These are phyloP conservation scores for Chrysocyon brachyurus DNA, from an alignment of 2,797 vertebrate genomes.

Conservation along the genomic window DNA sequence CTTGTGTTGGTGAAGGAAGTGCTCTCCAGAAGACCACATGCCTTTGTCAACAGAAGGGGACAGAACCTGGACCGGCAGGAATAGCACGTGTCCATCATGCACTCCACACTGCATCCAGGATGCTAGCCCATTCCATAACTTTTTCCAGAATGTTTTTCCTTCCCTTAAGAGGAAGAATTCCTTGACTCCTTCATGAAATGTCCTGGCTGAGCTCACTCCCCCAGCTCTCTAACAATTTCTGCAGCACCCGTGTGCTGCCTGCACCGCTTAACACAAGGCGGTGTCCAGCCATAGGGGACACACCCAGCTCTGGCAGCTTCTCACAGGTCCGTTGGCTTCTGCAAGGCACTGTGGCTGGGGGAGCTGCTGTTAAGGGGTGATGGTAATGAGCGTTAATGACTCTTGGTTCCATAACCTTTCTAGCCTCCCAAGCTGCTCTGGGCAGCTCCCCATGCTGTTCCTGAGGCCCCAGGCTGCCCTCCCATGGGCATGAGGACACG, in stretches of 20 bases:
- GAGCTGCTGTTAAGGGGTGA: background rate
- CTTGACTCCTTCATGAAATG: background rate
- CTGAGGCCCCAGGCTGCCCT: background rate
- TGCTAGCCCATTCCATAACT: background rate
- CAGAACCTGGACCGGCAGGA: background rate
- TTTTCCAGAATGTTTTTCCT: background rate
- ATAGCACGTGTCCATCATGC: fast-evolving
- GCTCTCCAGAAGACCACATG: too few relatives aligned
- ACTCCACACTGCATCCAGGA: fast-evolving
- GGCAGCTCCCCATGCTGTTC: fast-evolving
- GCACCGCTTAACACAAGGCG: too few relatives aligned
- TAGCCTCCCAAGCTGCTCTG: background rate
- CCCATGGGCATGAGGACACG: background rate
- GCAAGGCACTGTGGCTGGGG: fast-evolving
- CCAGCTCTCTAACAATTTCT: background rate
- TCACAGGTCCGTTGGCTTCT: background rate
- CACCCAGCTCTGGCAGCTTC: fast-evolving
- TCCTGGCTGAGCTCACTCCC: background rate
- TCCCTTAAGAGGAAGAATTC: background rate
- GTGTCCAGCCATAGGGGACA: background rate
- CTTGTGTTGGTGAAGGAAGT: fast-evolving
- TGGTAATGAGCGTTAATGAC: fast-evolving
- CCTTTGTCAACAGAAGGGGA: too few relatives aligned
- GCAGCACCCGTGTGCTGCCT: fast-evolving
- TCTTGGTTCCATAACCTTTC: fast-evolving